phyloP scores from a whole-genome alignment of 2,888 invertebrate species.

The Glyphotaelius pellucidus region DNA sequence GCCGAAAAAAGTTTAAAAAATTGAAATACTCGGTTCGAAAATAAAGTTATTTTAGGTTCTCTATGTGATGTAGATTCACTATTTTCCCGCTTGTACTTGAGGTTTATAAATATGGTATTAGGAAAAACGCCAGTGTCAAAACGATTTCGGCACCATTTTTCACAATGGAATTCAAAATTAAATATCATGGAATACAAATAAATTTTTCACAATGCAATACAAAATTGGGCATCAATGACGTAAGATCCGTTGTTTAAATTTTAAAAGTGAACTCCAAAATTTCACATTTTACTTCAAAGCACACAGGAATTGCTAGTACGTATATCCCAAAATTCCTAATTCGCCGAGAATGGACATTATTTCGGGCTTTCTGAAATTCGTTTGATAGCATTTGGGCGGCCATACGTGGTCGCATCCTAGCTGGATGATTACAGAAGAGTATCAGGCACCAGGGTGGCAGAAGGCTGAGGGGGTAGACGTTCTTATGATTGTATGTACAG shows the following conservation, averaged over 20 bases:
- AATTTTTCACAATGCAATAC: too few relatives aligned
- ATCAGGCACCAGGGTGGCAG: constrained; percentile 46
- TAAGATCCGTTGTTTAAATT: background rate
- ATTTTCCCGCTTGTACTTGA: too few relatives aligned
- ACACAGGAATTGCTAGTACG: background rate
- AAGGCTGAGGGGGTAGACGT: constrained; percentile 33
- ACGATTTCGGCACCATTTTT: too few relatives aligned
- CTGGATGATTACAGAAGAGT: constrained; percentile 45
- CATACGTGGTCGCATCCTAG: constrained; percentile 50
- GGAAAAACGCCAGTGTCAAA: too few relatives aligned
- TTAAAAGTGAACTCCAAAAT: background rate
- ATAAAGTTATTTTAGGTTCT: too few relatives aligned
- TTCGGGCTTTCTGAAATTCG: constrained; percentile 33
- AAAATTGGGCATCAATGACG: too few relatives aligned
- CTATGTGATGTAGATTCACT: too few relatives aligned
- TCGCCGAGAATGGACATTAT: constrained; percentile 18
- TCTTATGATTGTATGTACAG: constrained; percentile 30
- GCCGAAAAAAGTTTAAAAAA: too few relatives aligned
- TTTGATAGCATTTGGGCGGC: constrained; percentile 40
- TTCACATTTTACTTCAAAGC: background rate
- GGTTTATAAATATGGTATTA: too few relatives aligned
- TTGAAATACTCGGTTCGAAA: too few relatives aligned
- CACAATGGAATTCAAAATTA: too few relatives aligned
- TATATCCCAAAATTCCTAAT: background rate
- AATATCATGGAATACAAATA: too few relatives aligned